These are phyloP conservation scores for Magallana ariakensis DNA, from an alignment of 1,140 invertebrate species.

Conservation along the genomic window DNA sequence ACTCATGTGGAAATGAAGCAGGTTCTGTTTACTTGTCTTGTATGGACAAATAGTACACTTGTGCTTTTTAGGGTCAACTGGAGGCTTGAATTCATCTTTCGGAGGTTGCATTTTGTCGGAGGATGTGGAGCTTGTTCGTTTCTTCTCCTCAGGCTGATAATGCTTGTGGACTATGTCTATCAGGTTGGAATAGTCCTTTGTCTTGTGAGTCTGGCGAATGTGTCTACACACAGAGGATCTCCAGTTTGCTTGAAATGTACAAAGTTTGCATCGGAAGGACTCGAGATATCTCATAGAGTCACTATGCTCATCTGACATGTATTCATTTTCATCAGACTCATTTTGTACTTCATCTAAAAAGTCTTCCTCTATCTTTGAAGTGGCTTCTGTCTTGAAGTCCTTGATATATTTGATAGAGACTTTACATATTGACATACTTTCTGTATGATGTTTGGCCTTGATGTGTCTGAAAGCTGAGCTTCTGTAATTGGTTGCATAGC, in stretches of 20 bases:
- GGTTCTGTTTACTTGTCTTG: conserved; percentile 83
- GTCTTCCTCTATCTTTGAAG: background rate
- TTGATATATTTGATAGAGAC: conserved; percentile 65
- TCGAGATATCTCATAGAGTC: conserved; percentile 50
- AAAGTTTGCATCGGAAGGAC: conserved; percentile 69
- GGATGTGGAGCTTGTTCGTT: background rate
- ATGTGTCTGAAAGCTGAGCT: conserved; percentile 71
- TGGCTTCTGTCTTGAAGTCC: background rate
- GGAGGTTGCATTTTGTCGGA: conserved; percentile 17
- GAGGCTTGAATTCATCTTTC: conserved; percentile 42
- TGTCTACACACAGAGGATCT: conserved; percentile 65
- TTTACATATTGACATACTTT: conserved; percentile 59
- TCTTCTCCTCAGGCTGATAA: conserved; percentile 43
- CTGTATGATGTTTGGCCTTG: conserved; percentile 64
- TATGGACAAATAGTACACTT: conserved; percentile 89
- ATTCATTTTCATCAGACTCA: conserved; percentile 49
- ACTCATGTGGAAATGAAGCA: conserved; percentile 86
- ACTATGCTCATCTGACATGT: conserved; percentile 41
- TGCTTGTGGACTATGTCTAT: conserved; percentile 44
- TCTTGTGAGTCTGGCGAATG: conserved; percentile 62
- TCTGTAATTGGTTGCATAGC: conserved; percentile 67
- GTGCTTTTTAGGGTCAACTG: conserved; percentile 34
- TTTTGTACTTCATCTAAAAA: conserved; percentile 21
- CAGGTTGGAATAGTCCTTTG: conserved; percentile 56
- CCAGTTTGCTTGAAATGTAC: conserved; percentile 68